phyloP scores from a whole-genome alignment of 2,888 invertebrate genomes.

The Orthonychiurus folsomi region DNA sequence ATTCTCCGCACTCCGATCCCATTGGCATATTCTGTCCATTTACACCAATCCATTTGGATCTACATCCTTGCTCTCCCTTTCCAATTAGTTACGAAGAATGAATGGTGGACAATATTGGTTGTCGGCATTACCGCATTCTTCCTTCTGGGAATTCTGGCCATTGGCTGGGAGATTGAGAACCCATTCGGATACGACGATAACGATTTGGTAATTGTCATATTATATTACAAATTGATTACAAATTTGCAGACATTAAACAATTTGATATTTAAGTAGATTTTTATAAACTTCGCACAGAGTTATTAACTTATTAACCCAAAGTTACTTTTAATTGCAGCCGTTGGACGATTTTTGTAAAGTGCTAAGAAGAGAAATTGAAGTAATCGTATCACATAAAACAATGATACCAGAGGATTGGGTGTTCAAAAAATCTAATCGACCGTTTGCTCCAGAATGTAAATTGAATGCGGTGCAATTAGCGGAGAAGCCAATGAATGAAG shows the following conservation, averaged over 20 bases:
- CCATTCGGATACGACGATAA: slow-evolving; percentile 9
- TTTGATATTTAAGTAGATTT: no score
- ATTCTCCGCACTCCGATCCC: slow-evolving; percentile 37
- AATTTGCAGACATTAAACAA: no score
- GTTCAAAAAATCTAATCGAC: background rate
- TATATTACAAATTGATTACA: background rate
- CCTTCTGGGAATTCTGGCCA: slow-evolving; percentile 5
- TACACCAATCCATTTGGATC: slow-evolving; percentile 31
- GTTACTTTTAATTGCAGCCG: background rate
- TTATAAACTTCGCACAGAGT: no score
- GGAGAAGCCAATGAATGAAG: slow-evolving; percentile 11
- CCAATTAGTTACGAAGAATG: slow-evolving; percentile 19
- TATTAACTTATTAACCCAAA: no score
- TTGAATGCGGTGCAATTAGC: slow-evolving; percentile 2
- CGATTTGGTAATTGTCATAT: slow-evolving; percentile 5
- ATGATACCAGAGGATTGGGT: slow-evolving; percentile 6
- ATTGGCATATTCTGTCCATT: slow-evolving; percentile 34
- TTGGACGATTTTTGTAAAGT: slow-evolving; percentile 14
- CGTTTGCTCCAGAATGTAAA: slow-evolving; percentile 8
- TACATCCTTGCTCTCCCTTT: slow-evolving; percentile 23
- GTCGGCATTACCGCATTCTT: slow-evolving; percentile 5
- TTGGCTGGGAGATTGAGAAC: slow-evolving; percentile 7
- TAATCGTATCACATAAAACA: slow-evolving; percentile 2
- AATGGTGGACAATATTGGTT: slow-evolving; percentile 1
- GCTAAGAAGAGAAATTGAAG: slow-evolving; percentile 11